Percentiles rank a stretch among this genome's conserved stretches.
Evolutionary conservation across 2,113 vertebrate species (phyloP).

Genomic region (Cephalopholis sonnerati): DNA sequence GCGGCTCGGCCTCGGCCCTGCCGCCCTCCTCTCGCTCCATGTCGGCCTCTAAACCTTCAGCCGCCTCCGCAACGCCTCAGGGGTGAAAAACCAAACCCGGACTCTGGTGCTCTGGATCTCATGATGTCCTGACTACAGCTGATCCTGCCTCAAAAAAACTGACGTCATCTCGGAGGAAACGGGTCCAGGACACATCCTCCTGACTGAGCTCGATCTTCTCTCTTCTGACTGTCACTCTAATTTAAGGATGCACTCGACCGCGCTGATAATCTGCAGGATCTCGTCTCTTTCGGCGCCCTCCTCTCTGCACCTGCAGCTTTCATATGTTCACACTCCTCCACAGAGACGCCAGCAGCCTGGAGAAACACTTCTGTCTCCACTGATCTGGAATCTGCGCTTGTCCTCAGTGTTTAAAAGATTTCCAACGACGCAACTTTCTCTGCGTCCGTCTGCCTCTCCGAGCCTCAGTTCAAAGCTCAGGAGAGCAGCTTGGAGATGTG

Average conservation of each 20-base stretch:
- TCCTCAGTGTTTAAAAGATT: neutral
- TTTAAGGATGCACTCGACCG: neutral
- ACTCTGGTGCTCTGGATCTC: slow-evolving; percentile 6
- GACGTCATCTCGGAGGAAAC: slow-evolving; percentile 36
- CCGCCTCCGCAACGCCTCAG: neutral
- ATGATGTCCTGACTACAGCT: slow-evolving; percentile 18
- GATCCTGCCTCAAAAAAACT: neutral
- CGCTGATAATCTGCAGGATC: neutral
- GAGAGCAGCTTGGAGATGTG: slow-evolving; percentile 95
- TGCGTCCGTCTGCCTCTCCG: slow-evolving; percentile 18
- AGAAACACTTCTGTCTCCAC: too few species aligned
- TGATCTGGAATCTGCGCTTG: slow-evolving; percentile 4
- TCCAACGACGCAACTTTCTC: slow-evolving; percentile 54
- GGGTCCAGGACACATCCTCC: neutral
- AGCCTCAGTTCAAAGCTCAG: slow-evolving; percentile 92
- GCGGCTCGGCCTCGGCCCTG: slow-evolving; percentile 32
- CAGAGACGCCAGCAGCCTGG: slow-evolving; percentile 7
- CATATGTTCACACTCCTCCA: neutral
- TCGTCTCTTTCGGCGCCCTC: slow-evolving; percentile 11
- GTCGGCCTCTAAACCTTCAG: slow-evolving; percentile 29
- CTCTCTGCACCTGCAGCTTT: slow-evolving; percentile 2
- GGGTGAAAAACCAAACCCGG: neutral
- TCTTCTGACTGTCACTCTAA: neutral
- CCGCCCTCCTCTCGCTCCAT: slow-evolving; percentile 65
- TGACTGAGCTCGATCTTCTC: neutral